These are phyloP conservation scores for Archips crataeganus DNA, from an alignment of 2,888 invertebrate genomes.

Conservation along the genomic window DNA sequence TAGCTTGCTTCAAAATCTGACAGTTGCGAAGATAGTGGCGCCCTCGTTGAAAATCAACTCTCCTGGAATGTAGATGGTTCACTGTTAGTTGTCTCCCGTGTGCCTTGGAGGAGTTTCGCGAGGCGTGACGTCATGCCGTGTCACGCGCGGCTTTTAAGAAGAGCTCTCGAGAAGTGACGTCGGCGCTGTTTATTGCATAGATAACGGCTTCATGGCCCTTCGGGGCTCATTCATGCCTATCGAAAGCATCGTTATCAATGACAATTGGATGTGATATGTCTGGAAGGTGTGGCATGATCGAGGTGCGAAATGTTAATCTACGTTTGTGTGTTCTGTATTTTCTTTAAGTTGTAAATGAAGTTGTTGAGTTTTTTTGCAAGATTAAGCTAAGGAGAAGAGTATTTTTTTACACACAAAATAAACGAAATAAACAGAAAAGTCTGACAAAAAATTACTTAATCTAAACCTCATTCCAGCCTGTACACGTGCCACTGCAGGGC, in stretches of 20 bases:
- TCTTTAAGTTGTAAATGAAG: too few relatives aligned
- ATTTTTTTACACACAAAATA: neutral
- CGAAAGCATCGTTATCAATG: conserved; percentile 15
- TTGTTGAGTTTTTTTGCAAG: too few relatives aligned
- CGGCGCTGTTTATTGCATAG: conserved; percentile 19
- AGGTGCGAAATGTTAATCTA: neutral
- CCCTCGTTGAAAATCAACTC: neutral
- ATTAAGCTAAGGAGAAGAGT: too few relatives aligned
- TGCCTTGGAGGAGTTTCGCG: neutral
- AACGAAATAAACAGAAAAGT: too few relatives aligned
- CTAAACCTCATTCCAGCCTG: too few relatives aligned
- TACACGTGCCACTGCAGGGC: too few relatives aligned
- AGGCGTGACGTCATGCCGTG: conserved; percentile 23
- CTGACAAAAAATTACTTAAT: too few relatives aligned
- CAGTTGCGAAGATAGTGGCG: too few relatives aligned
- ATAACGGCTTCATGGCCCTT: conserved; percentile 20
- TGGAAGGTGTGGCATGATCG: neutral
- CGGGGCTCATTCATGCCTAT: conserved; percentile 18
- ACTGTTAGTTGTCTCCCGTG: conserved; percentile 10
- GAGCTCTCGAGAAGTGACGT: conserved; percentile 29
- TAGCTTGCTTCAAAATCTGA: too few relatives aligned
- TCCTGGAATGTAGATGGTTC: neutral
- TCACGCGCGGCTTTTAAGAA: conserved; percentile 40
- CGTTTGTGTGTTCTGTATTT: neutral
- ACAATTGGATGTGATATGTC: conserved; percentile 14